phyloP scores from a whole-genome alignment of 2,888 invertebrate species.

The Slavum lentiscoides region DNA sequence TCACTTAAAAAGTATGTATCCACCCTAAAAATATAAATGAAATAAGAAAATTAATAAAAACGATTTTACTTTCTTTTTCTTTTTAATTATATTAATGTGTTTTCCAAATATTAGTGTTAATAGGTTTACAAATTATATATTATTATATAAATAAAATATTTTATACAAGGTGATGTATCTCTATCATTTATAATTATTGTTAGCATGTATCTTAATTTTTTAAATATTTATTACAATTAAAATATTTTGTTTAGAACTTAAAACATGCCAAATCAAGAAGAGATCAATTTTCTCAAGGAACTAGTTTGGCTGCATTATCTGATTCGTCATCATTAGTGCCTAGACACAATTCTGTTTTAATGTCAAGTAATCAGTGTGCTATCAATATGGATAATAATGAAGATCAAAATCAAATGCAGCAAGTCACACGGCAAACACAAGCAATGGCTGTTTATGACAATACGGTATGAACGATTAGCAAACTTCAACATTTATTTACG shows the following conservation, averaged over 20 bases:
- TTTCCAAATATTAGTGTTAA: no score
- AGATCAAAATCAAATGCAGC: slow-evolving; percentile 55
- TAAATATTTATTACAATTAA: slow-evolving; percentile 10
- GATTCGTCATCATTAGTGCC: slow-evolving; percentile 40
- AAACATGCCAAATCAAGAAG: slow-evolving; percentile 91
- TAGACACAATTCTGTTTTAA: slow-evolving; percentile 58
- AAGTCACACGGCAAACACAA: slow-evolving; percentile 60
- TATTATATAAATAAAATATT: no score
- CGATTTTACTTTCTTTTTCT: no score
- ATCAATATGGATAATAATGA: slow-evolving; percentile 63
- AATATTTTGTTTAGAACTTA: slow-evolving; percentile 67
- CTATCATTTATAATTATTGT: not conserved
- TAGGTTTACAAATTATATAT: no score
- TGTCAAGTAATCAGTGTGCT: slow-evolving; percentile 67
- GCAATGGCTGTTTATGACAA: slow-evolving; percentile 81
- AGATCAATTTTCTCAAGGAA: slow-evolving; percentile 81
- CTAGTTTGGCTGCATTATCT: slow-evolving; percentile 39
- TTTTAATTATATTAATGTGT: no score
- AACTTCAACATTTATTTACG: not conserved
- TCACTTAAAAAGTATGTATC: no score
- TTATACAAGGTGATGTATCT: no score
- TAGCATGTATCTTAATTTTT: slow-evolving; percentile 11
- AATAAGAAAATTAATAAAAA: no score
- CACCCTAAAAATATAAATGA: no score
- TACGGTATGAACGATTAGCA: slow-evolving; percentile 60